Base-by-base conservation (phyloP, 2,888 invertebrate species). In the Brachycybe producta region DNA sequence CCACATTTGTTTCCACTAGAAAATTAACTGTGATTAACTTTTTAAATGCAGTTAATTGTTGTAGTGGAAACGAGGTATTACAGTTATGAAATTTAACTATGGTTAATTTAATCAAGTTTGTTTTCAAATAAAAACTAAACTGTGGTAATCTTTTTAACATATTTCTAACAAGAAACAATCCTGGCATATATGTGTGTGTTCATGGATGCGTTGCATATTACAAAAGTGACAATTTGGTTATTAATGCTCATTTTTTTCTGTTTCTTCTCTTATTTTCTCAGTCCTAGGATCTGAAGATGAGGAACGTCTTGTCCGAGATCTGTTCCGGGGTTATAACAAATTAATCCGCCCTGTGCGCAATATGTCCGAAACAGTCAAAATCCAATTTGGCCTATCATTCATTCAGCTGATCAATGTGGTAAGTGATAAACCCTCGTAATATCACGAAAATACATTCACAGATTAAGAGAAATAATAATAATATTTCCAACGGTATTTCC, bases 281-380 rank as follows among this genome's bases (percentile, higher is more conserved):
- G 76, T 74, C 60, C 62, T 71, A 59, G 86, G 85, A 71, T 92
- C 92, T 60, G 92, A 92, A 73, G 91, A 94, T 79, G 94, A 95
- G 70, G 92, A 92, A 71, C 78, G 90, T 61, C 75, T 95, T 67
- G 92, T 95, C 60, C 80, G 92, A 63, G 91, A 94, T 72, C 78
- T 95, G 60, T 95, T 95, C 73, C 80, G 91, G 61, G 92, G 94
- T 59, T 97, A 97, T 78, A 97, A 95, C 75, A 92, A 94, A 69
- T 82, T 97, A 60, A 95, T 97, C 70, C 80, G 95, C 65, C 95
- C 95, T 55, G 95, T 97, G 61, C 84, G 87, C 70, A 90, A 92
- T 71, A 91, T 94, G 84, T 92, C 90, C 62, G 88, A 94, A 72
- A 92, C 88, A 70, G 90, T 95, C 61, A 85, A 87, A 70, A 92